Conservation (phyloP, 2,113 vertebrate species). For the Tupaia tana region DNA sequence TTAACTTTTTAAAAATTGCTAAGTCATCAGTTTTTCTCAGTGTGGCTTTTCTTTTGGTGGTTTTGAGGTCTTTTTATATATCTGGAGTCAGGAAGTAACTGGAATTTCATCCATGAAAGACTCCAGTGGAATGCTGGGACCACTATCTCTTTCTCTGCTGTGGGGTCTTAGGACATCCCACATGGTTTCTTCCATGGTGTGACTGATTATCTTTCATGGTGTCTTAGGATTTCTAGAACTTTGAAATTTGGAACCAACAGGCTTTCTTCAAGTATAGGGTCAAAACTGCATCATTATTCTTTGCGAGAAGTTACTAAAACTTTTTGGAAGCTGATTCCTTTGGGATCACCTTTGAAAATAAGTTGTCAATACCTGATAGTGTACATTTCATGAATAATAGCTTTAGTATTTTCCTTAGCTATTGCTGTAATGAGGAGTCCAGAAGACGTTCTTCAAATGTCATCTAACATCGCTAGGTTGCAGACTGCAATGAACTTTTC, state of each 20-base stretch:
- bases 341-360: background rate
- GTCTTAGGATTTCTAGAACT: background rate
- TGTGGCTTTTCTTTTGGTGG: background rate
- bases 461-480: background rate
- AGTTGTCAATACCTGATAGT: background rate
- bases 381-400: background rate
- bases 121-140: background rate
- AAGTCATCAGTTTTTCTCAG: background rate
- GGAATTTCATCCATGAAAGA: background rate
- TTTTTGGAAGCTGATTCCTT: background rate
- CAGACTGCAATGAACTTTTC: background rate
- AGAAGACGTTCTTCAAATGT: background rate
- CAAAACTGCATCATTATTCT: background rate
- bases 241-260: background rate
- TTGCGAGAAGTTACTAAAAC: background rate
- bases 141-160: too few species aligned
- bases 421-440: background rate
- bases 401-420: background rate
- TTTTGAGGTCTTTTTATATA: background rate
- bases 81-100: background rate
- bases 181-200: background rate
- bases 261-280: background rate
- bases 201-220: background rate
- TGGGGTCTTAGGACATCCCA: fast-evolving
- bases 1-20: background rate